Conservation (phyloP, 2,888 invertebrate genomes). For the Drosophila aldrichi region DNA sequence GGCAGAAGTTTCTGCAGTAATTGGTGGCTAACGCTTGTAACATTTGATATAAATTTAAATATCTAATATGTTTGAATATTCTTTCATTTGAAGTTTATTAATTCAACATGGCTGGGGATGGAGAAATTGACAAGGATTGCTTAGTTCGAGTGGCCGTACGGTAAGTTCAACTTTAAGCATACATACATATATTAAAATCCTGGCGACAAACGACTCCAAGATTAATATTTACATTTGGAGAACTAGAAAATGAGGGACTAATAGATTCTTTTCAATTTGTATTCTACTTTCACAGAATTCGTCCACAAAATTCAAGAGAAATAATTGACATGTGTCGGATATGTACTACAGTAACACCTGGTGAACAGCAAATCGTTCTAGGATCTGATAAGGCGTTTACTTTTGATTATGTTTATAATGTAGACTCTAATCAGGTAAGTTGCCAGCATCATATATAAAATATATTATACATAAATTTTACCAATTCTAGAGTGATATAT, state of each 20-base stretch:
- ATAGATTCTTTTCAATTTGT: neutral
- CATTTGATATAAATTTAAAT: neutral
- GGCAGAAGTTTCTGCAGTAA: neutral
- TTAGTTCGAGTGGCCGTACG: constrained; percentile 90
- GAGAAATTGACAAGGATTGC: constrained; percentile 86
- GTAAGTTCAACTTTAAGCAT: constrained; percentile 83
- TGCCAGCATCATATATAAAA: too few species aligned
- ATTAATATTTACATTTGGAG: neutral
- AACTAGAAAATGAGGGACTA: neutral
- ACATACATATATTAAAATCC: too few species aligned
- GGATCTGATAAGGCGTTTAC: constrained; percentile 98
- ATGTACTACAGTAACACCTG: constrained; percentile 95
- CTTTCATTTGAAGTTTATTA: constrained; percentile 11
- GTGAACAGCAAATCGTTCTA: constrained; percentile 95
- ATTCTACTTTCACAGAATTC: constrained; percentile 88
- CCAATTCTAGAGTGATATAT: constrained; percentile 87
- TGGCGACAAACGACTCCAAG: too few species aligned
- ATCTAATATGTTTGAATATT: neutral
- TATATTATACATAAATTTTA: neutral
- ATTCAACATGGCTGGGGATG: constrained; percentile 53
- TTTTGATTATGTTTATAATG: constrained; percentile 98
- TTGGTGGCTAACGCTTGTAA: neutral
- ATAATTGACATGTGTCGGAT: constrained; percentile 97
- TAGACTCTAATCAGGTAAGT: constrained; percentile 89
- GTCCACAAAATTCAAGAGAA: constrained; percentile 97